phyloP scores from a whole-genome alignment of 2,113 vertebrate species.

The Empidonax traillii region DNA sequence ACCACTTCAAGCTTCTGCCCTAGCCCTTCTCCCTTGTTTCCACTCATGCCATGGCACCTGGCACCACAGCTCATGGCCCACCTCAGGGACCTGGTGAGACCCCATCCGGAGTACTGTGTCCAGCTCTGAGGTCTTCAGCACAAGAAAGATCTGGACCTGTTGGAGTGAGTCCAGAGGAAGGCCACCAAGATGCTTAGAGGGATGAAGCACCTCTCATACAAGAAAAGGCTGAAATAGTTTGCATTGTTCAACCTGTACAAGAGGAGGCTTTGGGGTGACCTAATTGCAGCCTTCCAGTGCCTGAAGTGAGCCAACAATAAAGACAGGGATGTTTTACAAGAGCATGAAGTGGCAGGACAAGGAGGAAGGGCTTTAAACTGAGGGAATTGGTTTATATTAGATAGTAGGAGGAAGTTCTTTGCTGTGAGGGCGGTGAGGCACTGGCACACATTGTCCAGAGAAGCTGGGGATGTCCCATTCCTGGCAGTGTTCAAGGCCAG shows the following conservation, averaged over 20 bases:
- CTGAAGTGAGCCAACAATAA: not conserved
- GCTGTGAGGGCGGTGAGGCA: not conserved
- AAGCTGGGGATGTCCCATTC: not conserved
- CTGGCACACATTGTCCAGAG: not conserved
- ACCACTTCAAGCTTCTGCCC: rapidly evolving
- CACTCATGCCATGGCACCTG: rapidly evolving
- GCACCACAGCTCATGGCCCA: rapidly evolving
- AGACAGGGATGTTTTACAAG: not conserved
- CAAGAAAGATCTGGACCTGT: not conserved
- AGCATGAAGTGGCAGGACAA: not conserved
- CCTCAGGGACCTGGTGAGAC: not conserved
- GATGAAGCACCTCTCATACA: not conserved
- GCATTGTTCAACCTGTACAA: not conserved
- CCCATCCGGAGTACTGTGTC: not conserved
- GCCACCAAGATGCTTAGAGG: not conserved
- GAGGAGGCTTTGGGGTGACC: not conserved
- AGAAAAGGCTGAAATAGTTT: not conserved
- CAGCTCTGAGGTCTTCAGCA: not conserved
- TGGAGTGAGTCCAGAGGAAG: not conserved
- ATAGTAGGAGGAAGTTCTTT: not conserved
- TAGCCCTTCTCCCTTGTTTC: not conserved
- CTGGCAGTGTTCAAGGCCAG: not conserved
- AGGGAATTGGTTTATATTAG: not conserved
- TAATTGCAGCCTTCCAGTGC: not conserved
- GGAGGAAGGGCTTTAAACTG: not conserved